Base-by-base conservation (phyloP, 2,113 vertebrate species). In the Rhinichthys klamathensis region DNA sequence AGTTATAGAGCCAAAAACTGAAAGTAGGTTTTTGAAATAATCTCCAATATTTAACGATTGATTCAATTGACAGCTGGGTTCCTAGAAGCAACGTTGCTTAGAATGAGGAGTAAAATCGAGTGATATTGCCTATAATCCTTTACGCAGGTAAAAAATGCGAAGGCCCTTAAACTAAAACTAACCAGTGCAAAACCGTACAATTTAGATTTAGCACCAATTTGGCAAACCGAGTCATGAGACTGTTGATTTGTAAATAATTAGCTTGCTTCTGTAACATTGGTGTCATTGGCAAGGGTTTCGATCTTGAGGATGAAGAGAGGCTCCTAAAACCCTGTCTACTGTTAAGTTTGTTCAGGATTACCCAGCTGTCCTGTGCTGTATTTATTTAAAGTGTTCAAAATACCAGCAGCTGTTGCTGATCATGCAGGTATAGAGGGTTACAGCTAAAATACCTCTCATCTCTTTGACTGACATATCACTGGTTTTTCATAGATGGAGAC, bases 371-470 rank as follows among this genome's bases (percentile, higher is more conserved):
- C 8, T 13, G 2, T 60, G 41, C 65, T 10, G 30, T 21, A 80
- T 81, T 25, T 51, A 75, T 35, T 46, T 51, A 21, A 67, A 69
- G 56, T 23, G 38, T 58, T 54, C 49, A 27, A 18, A 58, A 41
- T 67, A 41, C 38, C 1, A 83, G 15, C 85, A 76, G 80, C 80
- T 83, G 80, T 81, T 70, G 9, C 58, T 58, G 35, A 13, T 30
- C 49, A 27, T 41, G 27, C 58, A 84, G 41, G 46, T 67, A 41
- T 30, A 12, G 9, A 60, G 30, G 30, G n/a, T 49, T 69, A 35
- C 9, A 0, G 32, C 30, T 67, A 67, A 32, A 67, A 67, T 18
- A 67, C 18, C 13, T 65, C 2, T 65, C 15, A 67, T 67, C 23
- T 27, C 1, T 49, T 74, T 72, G 8, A 72, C 35, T 32, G 25